Conservation (phyloP, 2,888 invertebrate genomes). For the Eubasilissa splendida region DNA sequence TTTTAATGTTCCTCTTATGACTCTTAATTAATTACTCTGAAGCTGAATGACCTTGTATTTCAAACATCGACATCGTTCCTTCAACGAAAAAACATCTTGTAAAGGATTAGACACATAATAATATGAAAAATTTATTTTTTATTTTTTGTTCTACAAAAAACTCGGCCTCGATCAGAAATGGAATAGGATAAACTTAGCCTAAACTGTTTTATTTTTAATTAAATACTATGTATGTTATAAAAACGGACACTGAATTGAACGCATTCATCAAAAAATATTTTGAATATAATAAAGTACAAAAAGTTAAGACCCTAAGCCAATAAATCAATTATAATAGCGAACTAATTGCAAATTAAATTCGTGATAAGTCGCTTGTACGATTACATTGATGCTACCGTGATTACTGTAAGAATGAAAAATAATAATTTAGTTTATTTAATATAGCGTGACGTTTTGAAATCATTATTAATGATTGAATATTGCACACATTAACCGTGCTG, state of each 20-base stretch:
- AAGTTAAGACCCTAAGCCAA: background rate
- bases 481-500: conserved; percentile 8
- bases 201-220: conserved; percentile 43
- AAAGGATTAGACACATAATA: conserved; percentile 3
- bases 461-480: conserved; percentile 16
- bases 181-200: conserved; percentile 30
- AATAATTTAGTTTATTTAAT: conserved; percentile 33
- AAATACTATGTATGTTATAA: conserved; percentile 12
- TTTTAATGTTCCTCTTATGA: conserved; percentile 13
- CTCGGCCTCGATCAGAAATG: conserved; percentile 28
- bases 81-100: conserved; percentile 29
- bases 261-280: background rate
- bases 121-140: conserved; percentile 2
- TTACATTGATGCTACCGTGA: conserved; percentile 8
- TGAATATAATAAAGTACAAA: conserved; percentile 1
- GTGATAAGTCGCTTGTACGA: conserved; percentile 21
- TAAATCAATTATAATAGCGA: conserved; percentile 14
- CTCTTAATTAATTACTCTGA: conserved; percentile 27
- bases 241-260: conserved; percentile 2
- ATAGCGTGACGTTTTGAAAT: conserved; percentile 3
- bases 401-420: conserved; percentile 12
- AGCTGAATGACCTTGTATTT: conserved; percentile 34
- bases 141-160: conserved; percentile 21
- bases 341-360: conserved; percentile 32
- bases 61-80: conserved; percentile 29